Evolutionary conservation across 92 coral and sea anemone species (phyloP).

Genomic region (Nematostella vectensis): DNA sequence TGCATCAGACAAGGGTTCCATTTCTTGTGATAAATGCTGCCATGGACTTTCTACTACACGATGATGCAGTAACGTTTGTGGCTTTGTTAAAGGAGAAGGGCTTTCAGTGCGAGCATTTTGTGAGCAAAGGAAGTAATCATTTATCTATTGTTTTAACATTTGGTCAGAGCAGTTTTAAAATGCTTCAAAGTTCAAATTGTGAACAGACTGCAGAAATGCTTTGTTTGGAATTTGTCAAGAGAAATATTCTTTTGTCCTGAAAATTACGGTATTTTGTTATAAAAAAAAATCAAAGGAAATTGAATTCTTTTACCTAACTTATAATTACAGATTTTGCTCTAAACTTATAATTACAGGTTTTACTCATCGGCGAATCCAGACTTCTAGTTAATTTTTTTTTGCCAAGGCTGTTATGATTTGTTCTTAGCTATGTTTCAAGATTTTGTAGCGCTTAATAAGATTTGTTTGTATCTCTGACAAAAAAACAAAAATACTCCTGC

Average conservation of each 20-base stretch:
- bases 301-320: too few relatives aligned
- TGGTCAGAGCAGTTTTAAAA: too few relatives aligned
- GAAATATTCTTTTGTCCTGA: not conserved
- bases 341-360: too few relatives aligned
- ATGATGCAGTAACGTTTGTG: conserved; percentile 39
- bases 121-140: conserved; percentile 29
- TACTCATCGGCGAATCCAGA: too few relatives aligned
- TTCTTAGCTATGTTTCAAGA: too few relatives aligned
- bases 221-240: not conserved
- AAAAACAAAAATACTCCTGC: too few relatives aligned
- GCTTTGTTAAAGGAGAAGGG: conserved; percentile 3
- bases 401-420: too few relatives aligned
- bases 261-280: not conserved
- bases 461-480: too few relatives aligned
- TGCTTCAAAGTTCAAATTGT: not conserved
- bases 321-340: too few relatives aligned
- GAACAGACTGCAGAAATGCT: not conserved
- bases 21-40: conserved; percentile 49
- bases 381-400: too few relatives aligned
- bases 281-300: not conserved
- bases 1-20: conserved; percentile 13
- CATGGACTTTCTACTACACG: conserved; percentile 18
- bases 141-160: conserved; percentile 29
- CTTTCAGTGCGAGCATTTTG: conserved; percentile 13
- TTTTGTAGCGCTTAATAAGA: too few relatives aligned